Evolutionary conservation across 2,888 invertebrate species (phyloP).

Genomic region (Nemurella pictetii): DNA sequence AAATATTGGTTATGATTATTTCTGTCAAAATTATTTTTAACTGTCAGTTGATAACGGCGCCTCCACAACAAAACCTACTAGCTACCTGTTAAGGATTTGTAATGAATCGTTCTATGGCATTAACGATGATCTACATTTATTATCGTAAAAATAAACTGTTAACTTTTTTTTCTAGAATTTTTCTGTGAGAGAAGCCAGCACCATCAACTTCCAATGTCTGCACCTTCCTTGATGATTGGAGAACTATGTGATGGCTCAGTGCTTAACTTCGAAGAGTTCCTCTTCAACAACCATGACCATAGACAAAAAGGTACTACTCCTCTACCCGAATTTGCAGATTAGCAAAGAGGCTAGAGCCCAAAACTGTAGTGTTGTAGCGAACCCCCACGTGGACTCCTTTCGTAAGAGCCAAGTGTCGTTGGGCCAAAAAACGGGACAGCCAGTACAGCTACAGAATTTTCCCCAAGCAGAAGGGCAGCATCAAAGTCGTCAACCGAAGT

Average conservation of each 20-base stretch:
- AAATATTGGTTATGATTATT: too few species aligned
- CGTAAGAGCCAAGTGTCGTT: not conserved
- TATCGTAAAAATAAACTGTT: too few species aligned
- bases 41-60: too few species aligned
- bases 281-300: not conserved
- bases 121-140: too few species aligned
- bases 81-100: constrained; percentile 3
- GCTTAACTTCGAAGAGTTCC: not conserved
- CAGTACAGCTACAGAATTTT: not conserved
- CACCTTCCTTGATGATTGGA: not conserved
- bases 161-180: not conserved
- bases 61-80: too few species aligned
- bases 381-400: not conserved
- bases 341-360: not conserved
- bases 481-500: not conserved
- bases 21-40: too few species aligned
- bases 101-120: too few species aligned
- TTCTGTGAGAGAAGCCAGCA: not conserved
- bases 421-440: constrained; percentile 6
- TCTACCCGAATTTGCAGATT: not conserved
- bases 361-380: not conserved
- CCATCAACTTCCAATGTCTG: not conserved
- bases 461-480: not conserved
- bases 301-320: not conserved
- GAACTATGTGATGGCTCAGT: constrained; percentile 5